Percentiles rank a stretch among this genome's conserved stretches.
phyloP scores from a whole-genome alignment of 2,888 invertebrate genomes.

The Formica aserva region DNA sequence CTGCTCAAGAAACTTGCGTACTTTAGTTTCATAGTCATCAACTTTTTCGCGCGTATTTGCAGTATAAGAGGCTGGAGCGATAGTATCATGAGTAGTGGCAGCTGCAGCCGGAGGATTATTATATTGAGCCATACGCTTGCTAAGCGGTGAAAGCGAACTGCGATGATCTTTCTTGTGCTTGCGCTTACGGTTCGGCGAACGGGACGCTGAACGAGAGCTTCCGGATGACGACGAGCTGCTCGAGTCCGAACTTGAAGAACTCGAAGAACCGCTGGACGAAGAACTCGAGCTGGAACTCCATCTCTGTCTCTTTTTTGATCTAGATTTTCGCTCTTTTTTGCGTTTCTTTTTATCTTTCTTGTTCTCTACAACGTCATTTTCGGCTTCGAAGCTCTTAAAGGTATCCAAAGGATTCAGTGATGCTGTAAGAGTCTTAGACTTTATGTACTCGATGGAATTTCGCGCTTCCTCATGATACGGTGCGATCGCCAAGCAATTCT shows the following conservation, averaged over 20 bases:
- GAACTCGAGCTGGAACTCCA: constrained; percentile 89
- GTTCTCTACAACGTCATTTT: constrained; percentile 80
- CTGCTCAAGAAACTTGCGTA: constrained; percentile 91
- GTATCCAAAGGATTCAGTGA: constrained; percentile 81
- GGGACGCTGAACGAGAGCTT: constrained; percentile 82
- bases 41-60: constrained; percentile 85
- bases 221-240: constrained; percentile 87
- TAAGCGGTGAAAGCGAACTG: constrained; percentile 93
- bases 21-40: constrained; percentile 90
- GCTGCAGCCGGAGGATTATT: constrained; percentile 90
- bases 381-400: constrained; percentile 83
- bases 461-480: constrained; percentile 96
- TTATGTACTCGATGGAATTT: constrained; percentile 93
- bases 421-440: constrained; percentile 87
- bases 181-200: constrained; percentile 80
- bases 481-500: constrained; percentile 93
- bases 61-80: constrained; percentile 86
- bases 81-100: constrained; percentile 86
- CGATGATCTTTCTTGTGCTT: constrained; percentile 87
- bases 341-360: constrained; percentile 86
- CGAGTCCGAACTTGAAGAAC: constrained; percentile 88
- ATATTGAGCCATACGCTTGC: constrained; percentile 94
- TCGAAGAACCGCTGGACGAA: constrained; percentile 90
- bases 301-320: constrained; percentile 84
- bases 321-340: constrained; percentile 85